Evolutionary conservation across 2,888 invertebrate genomes (phyloP).

Genomic region (Hetaerina titia): DNA sequence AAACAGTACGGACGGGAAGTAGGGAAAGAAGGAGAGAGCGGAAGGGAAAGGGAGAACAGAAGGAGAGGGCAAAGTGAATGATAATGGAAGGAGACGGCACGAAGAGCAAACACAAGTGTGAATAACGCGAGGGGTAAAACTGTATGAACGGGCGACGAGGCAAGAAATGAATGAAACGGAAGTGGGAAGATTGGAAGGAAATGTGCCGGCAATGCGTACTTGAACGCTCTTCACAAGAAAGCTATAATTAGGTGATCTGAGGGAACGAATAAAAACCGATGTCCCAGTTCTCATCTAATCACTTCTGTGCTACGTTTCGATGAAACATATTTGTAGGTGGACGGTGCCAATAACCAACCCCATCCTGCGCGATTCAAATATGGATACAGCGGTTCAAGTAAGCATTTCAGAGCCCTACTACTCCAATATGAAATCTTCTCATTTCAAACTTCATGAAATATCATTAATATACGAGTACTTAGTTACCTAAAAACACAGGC

Average conservation of each 20-base stretch:
- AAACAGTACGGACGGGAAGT: neutral
- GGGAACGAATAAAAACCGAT: neutral
- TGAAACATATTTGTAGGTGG: neutral
- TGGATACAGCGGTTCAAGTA: no score
- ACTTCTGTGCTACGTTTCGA: neutral
- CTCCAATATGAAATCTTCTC: no score
- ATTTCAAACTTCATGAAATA: no score
- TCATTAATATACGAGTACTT: no score
- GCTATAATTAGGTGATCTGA: neutral
- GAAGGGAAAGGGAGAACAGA: neutral
- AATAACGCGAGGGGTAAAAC: slow-evolving; percentile 3
- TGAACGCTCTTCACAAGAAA: neutral
- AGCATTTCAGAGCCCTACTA: no score
- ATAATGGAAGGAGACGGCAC: neutral
- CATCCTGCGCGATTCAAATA: no score
- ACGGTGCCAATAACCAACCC: no score
- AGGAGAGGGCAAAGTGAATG: neutral
- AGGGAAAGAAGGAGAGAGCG: no score
- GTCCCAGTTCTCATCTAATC: neutral
- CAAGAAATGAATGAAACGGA: neutral
- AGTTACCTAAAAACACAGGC: no score
- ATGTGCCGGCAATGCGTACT: neutral
- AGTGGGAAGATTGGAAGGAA: neutral
- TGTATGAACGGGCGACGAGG: neutral
- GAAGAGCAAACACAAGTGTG: neutral